Conservation (phyloP, 1,140 invertebrate species). For the Hesperophylax magnus region DNA sequence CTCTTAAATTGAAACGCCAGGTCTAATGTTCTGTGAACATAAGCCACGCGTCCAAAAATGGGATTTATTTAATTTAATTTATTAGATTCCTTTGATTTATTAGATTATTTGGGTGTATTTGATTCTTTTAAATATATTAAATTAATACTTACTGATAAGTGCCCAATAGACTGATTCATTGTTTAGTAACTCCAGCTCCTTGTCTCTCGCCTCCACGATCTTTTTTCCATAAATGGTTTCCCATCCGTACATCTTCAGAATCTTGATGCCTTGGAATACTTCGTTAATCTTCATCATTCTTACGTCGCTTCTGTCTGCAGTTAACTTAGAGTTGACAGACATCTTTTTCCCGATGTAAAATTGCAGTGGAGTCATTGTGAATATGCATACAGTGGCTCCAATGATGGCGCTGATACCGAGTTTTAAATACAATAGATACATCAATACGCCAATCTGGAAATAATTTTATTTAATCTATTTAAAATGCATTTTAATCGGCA, state of each 20-base stretch:
- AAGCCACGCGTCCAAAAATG: too few species aligned
- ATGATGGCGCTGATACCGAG: constrained; percentile 85
- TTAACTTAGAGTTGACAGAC: constrained; percentile 78
- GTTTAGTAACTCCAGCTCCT: constrained; percentile 81
- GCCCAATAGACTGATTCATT: constrained; percentile 83
- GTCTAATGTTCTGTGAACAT: too few species aligned
- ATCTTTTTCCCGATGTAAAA: constrained; percentile 81
- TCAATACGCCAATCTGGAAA: constrained; percentile 79
- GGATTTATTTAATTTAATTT: too few species aligned
- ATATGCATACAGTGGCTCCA: constrained; percentile 79
- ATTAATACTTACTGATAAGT: constrained; percentile 75
- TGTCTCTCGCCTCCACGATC: constrained; percentile 76
- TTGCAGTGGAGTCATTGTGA: constrained; percentile 80
- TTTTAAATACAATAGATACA: constrained; percentile 83
- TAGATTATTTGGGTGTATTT: background rate
- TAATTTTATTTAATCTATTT: background rate
- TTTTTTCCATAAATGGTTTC: constrained; percentile 80
- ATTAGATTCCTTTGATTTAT: too few species aligned
- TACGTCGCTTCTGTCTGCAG: constrained; percentile 81
- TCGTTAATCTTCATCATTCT: constrained; percentile 84
- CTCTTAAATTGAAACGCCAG: too few species aligned
- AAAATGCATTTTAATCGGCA: background rate
- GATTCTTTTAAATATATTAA: background rate
- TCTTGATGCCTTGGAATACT: constrained; percentile 84
- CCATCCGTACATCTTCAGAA: constrained; percentile 89